phyloP scores from a whole-genome alignment of 2,888 invertebrate genomes.

The Lepetodrilus schrolli region DNA sequence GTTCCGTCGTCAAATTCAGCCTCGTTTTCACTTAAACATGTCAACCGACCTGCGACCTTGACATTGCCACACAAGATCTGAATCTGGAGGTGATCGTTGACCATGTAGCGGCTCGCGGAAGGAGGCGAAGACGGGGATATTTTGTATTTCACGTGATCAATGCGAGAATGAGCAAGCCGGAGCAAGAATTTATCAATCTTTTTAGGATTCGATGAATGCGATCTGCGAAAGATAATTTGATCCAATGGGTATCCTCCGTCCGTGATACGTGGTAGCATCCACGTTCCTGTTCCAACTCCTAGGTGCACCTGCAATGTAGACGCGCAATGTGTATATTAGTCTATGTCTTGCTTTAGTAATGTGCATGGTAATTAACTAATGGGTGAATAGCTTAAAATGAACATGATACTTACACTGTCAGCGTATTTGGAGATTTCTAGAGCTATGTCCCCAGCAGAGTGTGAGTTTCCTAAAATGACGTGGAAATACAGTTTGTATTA shows the following conservation, averaged over 20 bases:
- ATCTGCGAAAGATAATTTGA: neutral
- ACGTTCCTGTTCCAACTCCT: neutral
- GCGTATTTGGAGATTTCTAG: neutral
- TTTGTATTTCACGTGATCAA: neutral
- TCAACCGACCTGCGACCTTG: constrained; percentile 66
- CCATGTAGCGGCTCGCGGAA: constrained; percentile 24
- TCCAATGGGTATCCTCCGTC: neutral
- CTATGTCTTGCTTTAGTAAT: no score
- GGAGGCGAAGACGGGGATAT: neutral
- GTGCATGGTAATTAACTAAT: neutral
- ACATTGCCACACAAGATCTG: constrained; percentile 74
- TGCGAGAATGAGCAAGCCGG: neutral
- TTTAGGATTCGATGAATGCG: neutral
- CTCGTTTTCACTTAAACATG: constrained; percentile 55
- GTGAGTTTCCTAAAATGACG: neutral
- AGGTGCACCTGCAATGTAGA: neutral
- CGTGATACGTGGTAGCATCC: neutral
- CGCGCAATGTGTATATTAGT: no score
- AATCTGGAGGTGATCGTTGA: constrained; percentile 76
- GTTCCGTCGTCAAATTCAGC: constrained; percentile 70
- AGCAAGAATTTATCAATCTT: neutral
- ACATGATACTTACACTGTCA: neutral
- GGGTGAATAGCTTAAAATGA: neutral
- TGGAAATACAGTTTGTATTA: no score
- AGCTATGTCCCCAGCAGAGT: neutral